These are phyloP conservation scores for Ctenopoma kingsleyae DNA, from an alignment of 2,797 vertebrate species.

Conservation along the genomic window DNA sequence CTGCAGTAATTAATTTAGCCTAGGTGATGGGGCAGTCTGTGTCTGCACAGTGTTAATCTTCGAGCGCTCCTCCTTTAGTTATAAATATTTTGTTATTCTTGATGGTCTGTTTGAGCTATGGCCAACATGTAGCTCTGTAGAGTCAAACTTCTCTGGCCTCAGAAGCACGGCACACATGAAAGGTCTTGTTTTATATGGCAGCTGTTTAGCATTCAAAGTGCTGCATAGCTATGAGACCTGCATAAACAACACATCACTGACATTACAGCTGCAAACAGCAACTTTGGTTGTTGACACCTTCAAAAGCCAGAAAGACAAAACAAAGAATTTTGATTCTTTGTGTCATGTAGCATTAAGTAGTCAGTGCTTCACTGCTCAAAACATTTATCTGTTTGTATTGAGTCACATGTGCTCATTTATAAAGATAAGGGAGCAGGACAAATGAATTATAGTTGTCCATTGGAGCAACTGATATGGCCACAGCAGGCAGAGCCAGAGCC, in stretches of 20 bases:
- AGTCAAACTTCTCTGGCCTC: slow-evolving; percentile 52
- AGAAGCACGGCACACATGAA: slow-evolving; percentile 43
- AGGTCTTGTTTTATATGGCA: slow-evolving; percentile 59
- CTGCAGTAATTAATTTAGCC: slow-evolving; percentile 56
- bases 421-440: slow-evolving; percentile 54
- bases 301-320: not conserved
- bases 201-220: slow-evolving; percentile 56
- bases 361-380: slow-evolving; percentile 12
- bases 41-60: slow-evolving; percentile 61
- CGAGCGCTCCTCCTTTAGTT: slow-evolving; percentile 30
- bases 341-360: slow-evolving; percentile 18
- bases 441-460: slow-evolving; percentile 60
- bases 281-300: slow-evolving; percentile 11
- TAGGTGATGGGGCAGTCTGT: slow-evolving; percentile 40
- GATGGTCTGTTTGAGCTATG: slow-evolving; percentile 61
- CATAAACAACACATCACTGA: slow-evolving; percentile 53
- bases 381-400: slow-evolving; percentile 17
- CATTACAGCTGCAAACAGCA: slow-evolving; percentile 28
- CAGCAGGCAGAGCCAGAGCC: slow-evolving; percentile 62
- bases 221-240: slow-evolving; percentile 27
- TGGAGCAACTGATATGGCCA: slow-evolving; percentile 56
- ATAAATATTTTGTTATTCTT: slow-evolving; percentile 67
- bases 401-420: slow-evolving; percentile 52
- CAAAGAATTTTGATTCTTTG: not conserved
- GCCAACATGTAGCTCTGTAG: slow-evolving; percentile 21